Percentiles rank a stretch among this genome's conserved stretches.
Evolutionary conservation across 2,797 vertebrate species (phyloP).

Genomic region (Mormyrus proboscirostris): DNA sequence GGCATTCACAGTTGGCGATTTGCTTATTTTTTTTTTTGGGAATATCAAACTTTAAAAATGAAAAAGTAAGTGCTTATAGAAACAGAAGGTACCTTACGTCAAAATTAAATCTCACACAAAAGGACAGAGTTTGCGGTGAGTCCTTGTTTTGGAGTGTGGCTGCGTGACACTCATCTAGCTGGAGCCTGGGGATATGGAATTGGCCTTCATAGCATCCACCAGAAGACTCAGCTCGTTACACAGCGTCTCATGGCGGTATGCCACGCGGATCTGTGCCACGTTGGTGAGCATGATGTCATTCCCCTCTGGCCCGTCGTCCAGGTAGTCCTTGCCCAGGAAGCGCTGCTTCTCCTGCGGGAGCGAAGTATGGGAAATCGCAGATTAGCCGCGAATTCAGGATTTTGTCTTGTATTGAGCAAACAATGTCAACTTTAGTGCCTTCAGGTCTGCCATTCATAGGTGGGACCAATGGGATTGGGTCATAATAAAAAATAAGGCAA

Average conservation of each 20-base stretch:
- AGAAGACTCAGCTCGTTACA: constrained; percentile 92
- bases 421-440: background rate
- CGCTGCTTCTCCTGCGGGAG: constrained; percentile 81
- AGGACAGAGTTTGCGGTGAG: background rate
- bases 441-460: background rate
- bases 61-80: background rate
- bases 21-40: background rate
- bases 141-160: background rate
- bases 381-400: background rate
- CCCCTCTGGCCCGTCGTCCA: constrained; percentile 82
- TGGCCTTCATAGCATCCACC: constrained; percentile 77
- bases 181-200: background rate
- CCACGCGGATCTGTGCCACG: constrained; percentile 92
- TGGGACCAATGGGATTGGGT: background rate
- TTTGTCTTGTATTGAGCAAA: background rate
- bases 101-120: background rate
- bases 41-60: background rate
- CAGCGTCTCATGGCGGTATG: constrained; percentile 84
- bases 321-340: constrained; percentile 83
- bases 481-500: background rate
- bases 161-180: background rate
- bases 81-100: background rate
- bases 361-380: background rate
- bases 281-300: constrained; percentile 90
- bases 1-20: background rate